Evolutionary conservation across 2,797 vertebrate species (phyloP), one percentile per base, ranked within the genome.

Genomic region (Melopsittacus undulatus): DNA sequence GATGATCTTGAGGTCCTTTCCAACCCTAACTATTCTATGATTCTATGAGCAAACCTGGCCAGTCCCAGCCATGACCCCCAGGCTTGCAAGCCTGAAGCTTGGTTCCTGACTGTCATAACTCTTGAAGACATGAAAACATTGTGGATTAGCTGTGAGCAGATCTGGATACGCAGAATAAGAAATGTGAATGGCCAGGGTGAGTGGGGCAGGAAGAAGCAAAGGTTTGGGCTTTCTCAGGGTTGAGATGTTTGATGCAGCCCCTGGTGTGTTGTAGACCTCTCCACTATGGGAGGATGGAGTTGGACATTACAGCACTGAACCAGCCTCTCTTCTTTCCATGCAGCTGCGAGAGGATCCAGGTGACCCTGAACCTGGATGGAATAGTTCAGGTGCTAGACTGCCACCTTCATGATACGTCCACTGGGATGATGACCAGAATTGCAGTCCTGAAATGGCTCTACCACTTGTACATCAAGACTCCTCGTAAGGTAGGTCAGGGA

Each of bases 371-470:
- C 96, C 98, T 99, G 26, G 99, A 99, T 9, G 99, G 99, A 13
- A 99, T 99, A n/a, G 99, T 99, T 62, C 99, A 99, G 94, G 99
- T 99, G 34, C 93, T 99, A 70, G 99, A 99, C 96, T 98, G 98
- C 46, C 99, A 99, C 96, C 98, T 99, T 64, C 99, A 98, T 1
- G 99, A 99, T 95, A 98, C 98, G 1, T 98, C 98, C 79, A 99
- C 98, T 8, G 99, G 99, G 46, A 99, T 99, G 99, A 99, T 99
- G 99, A 99, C 99, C 7, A 98, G 99, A 87, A 99, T 99, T 21
- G 98, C 99, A 2, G 99, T 99, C 77, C 98, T 99, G 36, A 99
- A 99, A 87, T 99, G 99, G 99, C 98, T 99, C 9, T 99, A 99
- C 96, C 99, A 99, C 94, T 98, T 99, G 45, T 99, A 99, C 94